phyloP scores from a whole-genome alignment of 2,888 invertebrate species.

The Metopia argyrocephala region DNA sequence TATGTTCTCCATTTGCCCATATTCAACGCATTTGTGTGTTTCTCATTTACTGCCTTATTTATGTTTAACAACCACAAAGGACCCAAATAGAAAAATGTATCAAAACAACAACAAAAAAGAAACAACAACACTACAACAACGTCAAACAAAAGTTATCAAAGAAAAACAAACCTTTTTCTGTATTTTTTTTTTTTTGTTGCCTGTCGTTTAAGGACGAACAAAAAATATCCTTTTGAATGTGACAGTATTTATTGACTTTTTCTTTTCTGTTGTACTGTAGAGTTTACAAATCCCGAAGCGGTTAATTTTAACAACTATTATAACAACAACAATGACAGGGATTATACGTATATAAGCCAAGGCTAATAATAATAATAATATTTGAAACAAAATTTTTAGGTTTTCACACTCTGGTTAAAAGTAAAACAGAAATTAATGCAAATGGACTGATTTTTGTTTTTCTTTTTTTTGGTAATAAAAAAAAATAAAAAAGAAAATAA shows the following conservation, averaged over 20 bases:
- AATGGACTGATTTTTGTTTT: not conserved
- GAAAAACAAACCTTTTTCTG: slow-evolving; percentile 29
- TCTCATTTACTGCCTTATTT: slow-evolving; percentile 6
- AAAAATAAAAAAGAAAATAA: not conserved
- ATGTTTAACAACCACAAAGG: slow-evolving; percentile 73
- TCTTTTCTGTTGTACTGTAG: slow-evolving; percentile 72
- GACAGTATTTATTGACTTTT: slow-evolving; percentile 71
- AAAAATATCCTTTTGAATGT: slow-evolving; percentile 30
- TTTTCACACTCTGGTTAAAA: not conserved
- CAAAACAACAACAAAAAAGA: slow-evolving; percentile 70
- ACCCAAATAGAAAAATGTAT: slow-evolving; percentile 75
- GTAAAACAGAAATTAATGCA: not conserved
- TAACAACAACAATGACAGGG: slow-evolving; percentile 56
- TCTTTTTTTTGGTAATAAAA: too few relatives aligned
- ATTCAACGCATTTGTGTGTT: slow-evolving; percentile 8
- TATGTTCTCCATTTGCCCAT: slow-evolving; percentile 2
- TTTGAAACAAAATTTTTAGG: slow-evolving; percentile 32
- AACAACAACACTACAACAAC: slow-evolving; percentile 65
- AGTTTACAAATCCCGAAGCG: slow-evolving; percentile 78
- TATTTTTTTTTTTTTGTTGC: slow-evolving; percentile 28
- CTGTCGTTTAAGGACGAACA: slow-evolving; percentile 1
- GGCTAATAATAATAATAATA: slow-evolving; percentile 25
- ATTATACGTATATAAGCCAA: slow-evolving; percentile 36
- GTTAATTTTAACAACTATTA: slow-evolving; percentile 74
- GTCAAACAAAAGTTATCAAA: slow-evolving; percentile 13